Base-by-base conservation (phyloP, 2,797 vertebrate genomes). In the Malurus leucopterus region DNA sequence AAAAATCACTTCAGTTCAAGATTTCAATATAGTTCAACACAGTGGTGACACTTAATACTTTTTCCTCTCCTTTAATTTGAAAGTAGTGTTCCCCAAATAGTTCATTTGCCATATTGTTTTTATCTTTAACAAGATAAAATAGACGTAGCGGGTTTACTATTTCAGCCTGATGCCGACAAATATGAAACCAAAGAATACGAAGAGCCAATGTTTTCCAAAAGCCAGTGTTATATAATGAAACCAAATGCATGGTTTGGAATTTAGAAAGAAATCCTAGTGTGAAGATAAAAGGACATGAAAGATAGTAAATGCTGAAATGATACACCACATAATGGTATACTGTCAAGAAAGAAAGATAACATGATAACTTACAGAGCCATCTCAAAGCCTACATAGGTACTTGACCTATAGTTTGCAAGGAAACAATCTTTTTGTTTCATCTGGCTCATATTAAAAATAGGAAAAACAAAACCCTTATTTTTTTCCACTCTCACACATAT, bases 291-390 rank as follows among this genome's bases (percentile, higher is more conserved):
- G 96, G 93, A 96, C 96, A 98, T 98, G 98, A 98, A 98, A 98
- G 98, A 98, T 96, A 98, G 99, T 98, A 97, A 98, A 95, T 97
- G 98, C 96, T 97, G 97, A 98, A 98, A 97, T 98, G 97, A 98
- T 98, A 98, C 97, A 97, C 97, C 96, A 95, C 97, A 98, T 98
- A 98, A 99, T 98, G 98, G 98, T 97, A 97, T 96, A 97, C 97
- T 99, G 98, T 98, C 98, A 98, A 97, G 95, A 95, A 97, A 98
- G 98, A 98, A 98, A 98, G 98, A 98, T 98, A 97, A 98, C 98
- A 98, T 98, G 98, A 98, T 99, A 98, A 98, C 98, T 98, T 98
- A 98, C 95, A 94, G 98, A 97, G 96, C 98, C 97, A 98, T 98
- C 98, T 96, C 96, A 94, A 96, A 98, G 97, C 97, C 96, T 97